Evolutionary conservation across 2,797 vertebrate genomes (phyloP), one percentile per base, ranked within the genome.

Genomic region (Thamnophis elegans): DNA sequence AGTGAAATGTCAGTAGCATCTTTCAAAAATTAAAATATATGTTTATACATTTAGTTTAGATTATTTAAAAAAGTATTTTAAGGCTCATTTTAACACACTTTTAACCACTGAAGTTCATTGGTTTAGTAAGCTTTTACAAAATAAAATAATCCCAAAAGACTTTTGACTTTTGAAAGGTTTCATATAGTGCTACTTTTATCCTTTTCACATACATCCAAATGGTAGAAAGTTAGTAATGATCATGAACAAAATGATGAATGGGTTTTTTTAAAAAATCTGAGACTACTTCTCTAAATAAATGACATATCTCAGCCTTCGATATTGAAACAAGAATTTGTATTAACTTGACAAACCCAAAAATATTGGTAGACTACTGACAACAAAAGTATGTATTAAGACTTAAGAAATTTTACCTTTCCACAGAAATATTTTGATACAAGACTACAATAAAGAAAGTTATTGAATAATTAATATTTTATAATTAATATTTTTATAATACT

Each of bases 321-420:
- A 87, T 73, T 91, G 90, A 42, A 92, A 82, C 18, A 93, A 22
- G 0, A 92, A 18, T 58, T 91, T 60, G 78, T 7, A 82, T 91
- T 90, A 91, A 82, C 54, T 60, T 88, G 65, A 25, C 47, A 93
- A 93, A 88, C 36, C 88, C 91, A 0, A 0, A 93, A 25, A 94
- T 87, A n/a, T 87, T 82, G 65, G 85, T 4, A 0, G 89, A 88
- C 82, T 16, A 55, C 5, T 91, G 85, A 18, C 28, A 90, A 94
- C 56, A 94, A 58, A 9, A 90, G 28, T 60, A 93, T 93, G 47
- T 86, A 53, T 86, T 65, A 89, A 16, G n/a, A 5, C 86, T 78
- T 78, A 85, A 87, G 11, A 91, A 94, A 87, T n/a, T 32, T 56
- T 20, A 87, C 2, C 18, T 32, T 11, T 62, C 93, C 91, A 88